Conservation (phyloP, 1,140 invertebrate species). For the Lepidotrigona ventralis region DNA sequence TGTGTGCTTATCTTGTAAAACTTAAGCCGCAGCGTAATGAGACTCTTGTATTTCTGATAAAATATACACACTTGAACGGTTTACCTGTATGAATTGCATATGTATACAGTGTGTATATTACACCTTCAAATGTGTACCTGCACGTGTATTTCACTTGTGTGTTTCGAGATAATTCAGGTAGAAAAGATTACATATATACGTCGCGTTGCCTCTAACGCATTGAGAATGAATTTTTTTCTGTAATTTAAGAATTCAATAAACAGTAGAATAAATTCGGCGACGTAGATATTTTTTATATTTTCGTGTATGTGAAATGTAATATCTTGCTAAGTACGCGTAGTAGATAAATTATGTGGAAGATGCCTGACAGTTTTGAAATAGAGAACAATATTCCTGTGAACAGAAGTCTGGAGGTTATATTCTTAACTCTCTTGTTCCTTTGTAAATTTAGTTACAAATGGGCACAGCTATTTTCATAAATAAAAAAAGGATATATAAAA, state of each 20-base stretch:
- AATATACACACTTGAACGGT: background rate
- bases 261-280: background rate
- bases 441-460: background rate
- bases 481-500: no score
- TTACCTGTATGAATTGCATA: slow-evolving; percentile 4
- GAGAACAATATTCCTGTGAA: background rate
- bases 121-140: slow-evolving; percentile 17
- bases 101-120: slow-evolving; percentile 7
- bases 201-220: slow-evolving; percentile 24
- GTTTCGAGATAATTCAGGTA: slow-evolving; percentile 22
- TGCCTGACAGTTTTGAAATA: background rate
- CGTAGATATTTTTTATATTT: slow-evolving; percentile 2
- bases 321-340: background rate
- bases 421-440: background rate
- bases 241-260: background rate
- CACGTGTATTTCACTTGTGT: slow-evolving; percentile 34
- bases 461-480: background rate
- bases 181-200: background rate
- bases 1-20: slow-evolving; percentile 33
- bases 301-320: background rate
- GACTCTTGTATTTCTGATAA: slow-evolving; percentile 35
- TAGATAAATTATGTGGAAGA: slow-evolving; percentile 15
- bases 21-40: slow-evolving; percentile 30
- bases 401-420: slow-evolving; percentile 23
- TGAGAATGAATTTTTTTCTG: background rate